Evolutionary conservation across 1,140 invertebrate genomes (phyloP), one percentile per base, ranked within the genome.

Genomic region (Drosophila sturtevanti): DNA sequence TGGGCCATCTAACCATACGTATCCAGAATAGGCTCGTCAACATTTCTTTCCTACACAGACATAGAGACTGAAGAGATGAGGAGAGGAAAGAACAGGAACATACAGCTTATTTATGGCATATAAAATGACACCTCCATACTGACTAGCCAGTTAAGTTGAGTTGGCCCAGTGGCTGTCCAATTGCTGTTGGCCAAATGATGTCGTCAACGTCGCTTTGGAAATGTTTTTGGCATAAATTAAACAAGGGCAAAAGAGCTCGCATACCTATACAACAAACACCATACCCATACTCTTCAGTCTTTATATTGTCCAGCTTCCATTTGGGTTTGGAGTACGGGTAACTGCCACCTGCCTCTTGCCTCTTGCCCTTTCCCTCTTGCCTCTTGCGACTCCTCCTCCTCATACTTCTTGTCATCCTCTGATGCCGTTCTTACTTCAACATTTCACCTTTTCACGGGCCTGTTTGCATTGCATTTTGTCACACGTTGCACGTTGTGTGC

Each of bases 381-480:
- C 14, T 16, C 16, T 48, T 31, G 27, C 27, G 0, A 31, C 27
- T 31, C 27, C 27, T 31, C 4, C 22, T 0, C 5, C 38, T 14
- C 14, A 14, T 4, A 1, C 5, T 14, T 12, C 11, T n/a, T 38
- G 37, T 4, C 38, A 14, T 16, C 18, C 41, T 63, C 31, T 7
- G 5, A n/a, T n/a, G n/a, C n/a, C 9, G 6, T 18, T 54, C 14
- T 37, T 37, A 14, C 22, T 16, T 34, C 37, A 24, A 35, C 55
- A 27, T 66, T n/a, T 35, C 24, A 21, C 59, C 35, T 24, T 18
- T 16, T 44, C 44, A 18, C 44, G 14, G 34, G 44, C 34, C 66
- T 86, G 82, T 87, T 87, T 86, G 84, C 76, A 68, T 72, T 87
- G 82, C 82, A 87, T 86, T 86, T 86, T 86, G 82, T 86, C 82